phyloP scores from a whole-genome alignment of 2,113 vertebrate genomes.

The Accipiter virgatus region DNA sequence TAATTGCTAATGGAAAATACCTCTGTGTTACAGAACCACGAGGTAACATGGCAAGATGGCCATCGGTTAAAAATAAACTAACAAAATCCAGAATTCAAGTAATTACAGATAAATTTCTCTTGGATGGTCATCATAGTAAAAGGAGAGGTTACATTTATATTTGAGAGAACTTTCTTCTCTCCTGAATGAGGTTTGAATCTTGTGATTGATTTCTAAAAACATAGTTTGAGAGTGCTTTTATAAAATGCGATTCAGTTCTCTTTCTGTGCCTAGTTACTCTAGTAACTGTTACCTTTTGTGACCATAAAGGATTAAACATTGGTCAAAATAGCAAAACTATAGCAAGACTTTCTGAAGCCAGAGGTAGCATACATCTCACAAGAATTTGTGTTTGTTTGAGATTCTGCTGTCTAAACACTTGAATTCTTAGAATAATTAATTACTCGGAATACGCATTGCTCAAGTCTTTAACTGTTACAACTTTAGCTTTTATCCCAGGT shows the following conservation, averaged over 20 bases:
- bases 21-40: not conserved
- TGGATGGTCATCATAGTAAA: not conserved
- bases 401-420: not conserved
- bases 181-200: not conserved
- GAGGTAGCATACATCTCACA: rapidly evolving
- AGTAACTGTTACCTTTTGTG: not conserved
- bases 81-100: not conserved
- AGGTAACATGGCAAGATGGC: not conserved
- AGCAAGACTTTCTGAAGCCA: not conserved
- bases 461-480: not conserved
- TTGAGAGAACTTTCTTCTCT: not conserved
- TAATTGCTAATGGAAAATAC: not conserved
- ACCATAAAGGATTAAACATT: not conserved
- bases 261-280: not conserved
- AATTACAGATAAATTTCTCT: not conserved
- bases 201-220: not conserved
- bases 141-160: not conserved
- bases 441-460: not conserved
- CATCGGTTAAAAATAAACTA: not conserved
- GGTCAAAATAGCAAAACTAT: not conserved
- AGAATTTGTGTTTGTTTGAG: not conserved
- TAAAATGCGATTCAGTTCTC: not conserved
- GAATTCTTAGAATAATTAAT: not conserved
- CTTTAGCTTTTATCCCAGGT: not conserved
- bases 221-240: not conserved